These are phyloP conservation scores for Rhagologus leucostigma DNA, from an alignment of 2,113 vertebrate species.

Conservation along the genomic window DNA sequence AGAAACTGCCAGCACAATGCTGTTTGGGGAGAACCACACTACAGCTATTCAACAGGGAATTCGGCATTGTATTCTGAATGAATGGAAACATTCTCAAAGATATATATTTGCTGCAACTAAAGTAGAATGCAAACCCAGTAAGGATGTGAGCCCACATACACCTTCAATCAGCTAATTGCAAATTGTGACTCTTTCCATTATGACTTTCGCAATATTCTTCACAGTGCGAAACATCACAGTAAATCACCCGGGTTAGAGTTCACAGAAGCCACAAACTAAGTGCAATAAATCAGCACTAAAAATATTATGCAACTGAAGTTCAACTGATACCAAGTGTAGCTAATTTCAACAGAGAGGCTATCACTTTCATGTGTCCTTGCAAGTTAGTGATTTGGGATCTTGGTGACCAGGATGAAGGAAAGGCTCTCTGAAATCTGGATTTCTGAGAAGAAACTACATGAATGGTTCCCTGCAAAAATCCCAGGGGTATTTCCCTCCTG, in stretches of 20 bases:
- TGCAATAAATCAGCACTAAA: constrained; percentile 6
- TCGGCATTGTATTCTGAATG: constrained; percentile 36
- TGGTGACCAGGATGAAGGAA: neutral
- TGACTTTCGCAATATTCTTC: neutral
- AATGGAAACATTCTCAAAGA: constrained; percentile 51
- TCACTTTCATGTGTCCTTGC: neutral
- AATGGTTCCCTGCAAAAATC: neutral
- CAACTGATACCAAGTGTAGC: neutral
- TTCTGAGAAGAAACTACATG: neutral
- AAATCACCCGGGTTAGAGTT: neutral
- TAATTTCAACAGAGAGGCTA: neutral
- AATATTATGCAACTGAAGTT: constrained; percentile 19
- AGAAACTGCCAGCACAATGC: constrained; percentile 59
- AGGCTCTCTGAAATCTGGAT: neutral
- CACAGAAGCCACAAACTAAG: neutral
- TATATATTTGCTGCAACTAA: neutral
- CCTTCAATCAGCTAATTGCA: constrained; percentile 7
- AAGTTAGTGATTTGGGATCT: neutral
- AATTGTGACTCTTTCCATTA: neutral
- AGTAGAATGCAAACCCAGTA: neutral
- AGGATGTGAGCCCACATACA: neutral
- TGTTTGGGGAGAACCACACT: constrained; percentile 45
- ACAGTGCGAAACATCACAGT: neutral
- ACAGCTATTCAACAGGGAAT: constrained; percentile 48
- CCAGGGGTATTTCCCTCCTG: neutral